Evolutionary conservation across 1,140 invertebrate species (phyloP).

Genomic region (Andrena cerasifolii): DNA sequence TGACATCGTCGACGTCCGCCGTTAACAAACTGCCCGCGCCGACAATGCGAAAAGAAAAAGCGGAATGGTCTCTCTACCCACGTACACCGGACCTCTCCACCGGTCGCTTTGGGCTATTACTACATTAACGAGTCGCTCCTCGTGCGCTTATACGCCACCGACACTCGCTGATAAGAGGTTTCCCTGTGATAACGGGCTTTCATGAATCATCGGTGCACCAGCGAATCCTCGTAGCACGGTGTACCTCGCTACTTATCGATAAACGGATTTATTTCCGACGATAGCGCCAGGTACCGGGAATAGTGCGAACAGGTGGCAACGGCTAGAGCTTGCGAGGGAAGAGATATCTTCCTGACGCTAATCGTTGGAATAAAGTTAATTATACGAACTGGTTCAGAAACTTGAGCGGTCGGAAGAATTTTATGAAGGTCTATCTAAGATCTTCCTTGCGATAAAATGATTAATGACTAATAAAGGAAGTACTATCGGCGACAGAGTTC

Average conservation of each 20-base stretch:
- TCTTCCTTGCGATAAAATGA: no score
- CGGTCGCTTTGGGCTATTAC: slow-evolving; percentile 46
- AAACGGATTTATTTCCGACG: not conserved
- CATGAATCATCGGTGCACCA: not conserved
- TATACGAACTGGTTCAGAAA: not conserved
- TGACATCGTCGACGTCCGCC: slow-evolving; percentile 46
- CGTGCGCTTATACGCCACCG: slow-evolving; percentile 40
- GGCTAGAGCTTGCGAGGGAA: no score
- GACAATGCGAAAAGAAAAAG: slow-evolving; percentile 56
- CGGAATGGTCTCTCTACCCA: slow-evolving; percentile 43
- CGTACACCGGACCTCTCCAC: slow-evolving; percentile 7
- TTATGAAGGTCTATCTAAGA: no score
- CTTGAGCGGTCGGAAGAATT: not conserved
- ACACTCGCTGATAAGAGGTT: slow-evolving; percentile 49
- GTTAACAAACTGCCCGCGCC: slow-evolving; percentile 36
- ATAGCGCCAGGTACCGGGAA: not conserved
- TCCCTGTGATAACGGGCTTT: slow-evolving; percentile 25
- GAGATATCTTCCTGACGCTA: no score
- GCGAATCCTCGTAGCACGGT: not conserved
- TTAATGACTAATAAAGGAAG: no score
- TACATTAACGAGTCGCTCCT: slow-evolving; percentile 40
- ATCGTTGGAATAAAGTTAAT: no score
- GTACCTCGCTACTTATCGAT: not conserved
- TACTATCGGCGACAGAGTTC: no score
- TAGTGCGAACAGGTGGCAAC: no score